Conservation (phyloP, 2,113 vertebrate genomes). For the Elephas maximus region DNA sequence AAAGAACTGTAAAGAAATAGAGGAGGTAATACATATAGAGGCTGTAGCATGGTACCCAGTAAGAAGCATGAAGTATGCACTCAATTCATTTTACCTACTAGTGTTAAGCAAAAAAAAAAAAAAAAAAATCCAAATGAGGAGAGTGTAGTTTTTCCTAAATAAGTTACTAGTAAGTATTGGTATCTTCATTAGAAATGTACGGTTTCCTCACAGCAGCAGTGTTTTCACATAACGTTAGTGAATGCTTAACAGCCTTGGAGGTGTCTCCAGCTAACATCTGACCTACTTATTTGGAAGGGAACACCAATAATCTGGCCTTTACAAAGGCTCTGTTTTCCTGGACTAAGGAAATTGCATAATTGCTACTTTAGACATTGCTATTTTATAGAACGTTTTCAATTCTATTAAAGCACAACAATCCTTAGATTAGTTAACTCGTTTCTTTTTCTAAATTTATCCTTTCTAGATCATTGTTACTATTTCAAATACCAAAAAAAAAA, state of each 20-base stretch:
- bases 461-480: not conserved
- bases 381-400: slow-evolving; percentile 70
- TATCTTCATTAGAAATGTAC: slow-evolving; percentile 56
- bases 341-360: slow-evolving; percentile 69
- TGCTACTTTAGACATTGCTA: slow-evolving; percentile 57
- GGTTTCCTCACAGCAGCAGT: slow-evolving; percentile 8
- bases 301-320: slow-evolving; percentile 56
- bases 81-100: slow-evolving; percentile 34
- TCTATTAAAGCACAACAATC: slow-evolving; percentile 54
- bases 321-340: slow-evolving; percentile 58
- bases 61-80: not conserved
- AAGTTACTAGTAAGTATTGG: slow-evolving; percentile 29
- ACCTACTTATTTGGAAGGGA: slow-evolving; percentile 76
- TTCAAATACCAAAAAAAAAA: not conserved
- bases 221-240: slow-evolving; percentile 56
- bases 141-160: not conserved
- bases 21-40: not conserved
- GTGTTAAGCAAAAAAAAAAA: not conserved
- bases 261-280: slow-evolving; percentile 66
- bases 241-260: slow-evolving; percentile 56
- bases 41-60: not conserved
- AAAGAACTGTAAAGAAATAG: slow-evolving; percentile 11
- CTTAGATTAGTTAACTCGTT: slow-evolving; percentile 53
- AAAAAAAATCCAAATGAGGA: not conserved
- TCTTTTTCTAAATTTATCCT: slow-evolving; percentile 14